Base-by-base conservation (phyloP, 2,888 invertebrate species). In the Dascillus cervinus region DNA sequence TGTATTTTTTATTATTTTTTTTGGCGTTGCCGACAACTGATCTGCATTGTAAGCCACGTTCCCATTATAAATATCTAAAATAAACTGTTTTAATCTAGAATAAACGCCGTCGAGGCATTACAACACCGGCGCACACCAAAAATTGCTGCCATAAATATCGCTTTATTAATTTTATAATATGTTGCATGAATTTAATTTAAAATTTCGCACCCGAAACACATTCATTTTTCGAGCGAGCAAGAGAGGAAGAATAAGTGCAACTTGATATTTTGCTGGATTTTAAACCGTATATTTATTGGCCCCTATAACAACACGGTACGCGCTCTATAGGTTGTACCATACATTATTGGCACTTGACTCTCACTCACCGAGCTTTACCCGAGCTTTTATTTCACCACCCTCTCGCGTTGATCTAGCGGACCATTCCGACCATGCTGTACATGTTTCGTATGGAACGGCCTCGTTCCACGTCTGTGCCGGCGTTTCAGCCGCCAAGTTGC, bases 71-170 rank as follows among this genome's bases (percentile, higher is more conserved):
- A 64, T 64, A 64, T 64, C 63, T 64, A 64, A 65, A 65, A 65
- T 65, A 64, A 64, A 65, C 63, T 64, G 65, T 64, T 65, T 64
- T 65, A 65, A 65, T 65, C 64, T 64, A 58, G 62, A 64, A 64
- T 63, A 62, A 63, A 63, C 60, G 62, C 56, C 56, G 43, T 51
- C 50, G 55, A n/a, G n/a, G 56, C 53, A 53, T 56, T 53, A 47
- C 53, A n/a, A n/a, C n/a, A 52, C 53, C 53, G 53, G 53, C 59
- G 56, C 53, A n/a, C n/a, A 54, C 62, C 62, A 61, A 65, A 65
- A 65, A 64, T 64, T 64, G 62, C 64, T 49, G 41, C 52, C 65
- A 62, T 65, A 65, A 65, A 65, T 64, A 65, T 60, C 53, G 55
- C 62, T 61, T 61, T 65, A 64, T 65, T 65, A 65, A 65, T 64